These are phyloP conservation scores for Ernsta delagoae DNA, from an alignment of 2,888 invertebrate genomes.

Conservation along the genomic window DNA sequence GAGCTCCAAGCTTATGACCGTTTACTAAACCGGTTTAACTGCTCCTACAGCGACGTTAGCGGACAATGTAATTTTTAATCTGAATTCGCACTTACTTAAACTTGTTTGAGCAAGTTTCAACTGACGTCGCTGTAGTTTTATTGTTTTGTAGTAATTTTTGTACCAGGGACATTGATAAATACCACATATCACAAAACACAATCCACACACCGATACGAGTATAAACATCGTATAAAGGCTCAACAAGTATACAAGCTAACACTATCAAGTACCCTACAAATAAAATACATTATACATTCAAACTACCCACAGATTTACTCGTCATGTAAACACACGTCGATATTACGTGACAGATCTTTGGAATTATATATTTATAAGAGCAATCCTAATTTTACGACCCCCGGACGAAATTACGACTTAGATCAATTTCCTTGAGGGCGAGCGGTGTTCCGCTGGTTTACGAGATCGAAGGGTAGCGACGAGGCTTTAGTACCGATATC, in stretches of 20 bases:
- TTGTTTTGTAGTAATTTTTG: neutral
- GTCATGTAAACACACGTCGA: neutral
- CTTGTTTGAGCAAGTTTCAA: neutral
- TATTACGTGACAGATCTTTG: constrained; percentile 1
- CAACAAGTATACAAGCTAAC: too few relatives aligned
- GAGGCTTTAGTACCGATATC: constrained; percentile 34
- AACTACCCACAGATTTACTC: constrained; percentile 2
- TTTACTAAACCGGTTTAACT: constrained; percentile 22
- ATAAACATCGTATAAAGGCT: too few relatives aligned
- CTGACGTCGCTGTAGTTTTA: neutral
- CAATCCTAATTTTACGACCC: constrained; percentile 32
- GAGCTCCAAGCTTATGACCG: constrained; percentile 23
- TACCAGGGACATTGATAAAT: too few relatives aligned
- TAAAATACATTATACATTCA: neutral
- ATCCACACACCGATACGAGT: too few relatives aligned
- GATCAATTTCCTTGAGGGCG: constrained; percentile 33
- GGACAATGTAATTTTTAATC: constrained; percentile 23
- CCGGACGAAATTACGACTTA: constrained; percentile 25
- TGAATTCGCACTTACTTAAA: neutral
- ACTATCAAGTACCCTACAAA: too few relatives aligned
- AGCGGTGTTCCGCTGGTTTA: constrained; percentile 25
- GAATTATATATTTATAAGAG: constrained; percentile 33
- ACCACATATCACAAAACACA: too few relatives aligned
- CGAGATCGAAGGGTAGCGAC: constrained; percentile 19
- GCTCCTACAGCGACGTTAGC: constrained; percentile 11